These are phyloP conservation scores for Dasypogon diadema DNA, from an alignment of 2,888 invertebrate species.

Conservation along the genomic window DNA sequence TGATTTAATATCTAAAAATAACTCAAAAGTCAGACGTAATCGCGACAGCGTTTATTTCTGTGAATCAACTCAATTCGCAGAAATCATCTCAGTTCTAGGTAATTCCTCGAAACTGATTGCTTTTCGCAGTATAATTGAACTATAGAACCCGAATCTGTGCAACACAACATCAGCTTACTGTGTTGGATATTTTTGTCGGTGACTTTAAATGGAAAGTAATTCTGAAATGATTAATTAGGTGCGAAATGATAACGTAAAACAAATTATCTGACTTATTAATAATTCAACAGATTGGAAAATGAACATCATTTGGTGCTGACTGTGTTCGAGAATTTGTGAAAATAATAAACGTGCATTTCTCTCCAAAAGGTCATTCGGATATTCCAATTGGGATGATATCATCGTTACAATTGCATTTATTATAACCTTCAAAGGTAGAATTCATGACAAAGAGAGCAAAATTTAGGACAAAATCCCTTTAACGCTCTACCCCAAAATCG, in stretches of 20 bases:
- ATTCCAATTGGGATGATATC: too few species aligned
- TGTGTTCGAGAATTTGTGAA: neutral
- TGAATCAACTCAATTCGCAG: conserved; percentile 10
- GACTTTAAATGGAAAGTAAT: conserved; percentile 41
- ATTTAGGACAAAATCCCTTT: too few species aligned
- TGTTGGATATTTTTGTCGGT: conserved; percentile 22
- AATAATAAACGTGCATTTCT: conserved; percentile 36
- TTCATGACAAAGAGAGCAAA: too few species aligned
- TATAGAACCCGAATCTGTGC: neutral
- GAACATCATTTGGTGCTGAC: neutral
- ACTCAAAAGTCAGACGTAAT: conserved; percentile 20
- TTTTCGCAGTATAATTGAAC: neutral
- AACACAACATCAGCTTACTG: neutral
- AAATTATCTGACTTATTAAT: conserved; percentile 39
- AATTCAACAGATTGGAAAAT: conserved; percentile 47
- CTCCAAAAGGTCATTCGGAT: neutral
- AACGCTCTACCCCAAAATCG: too few species aligned
- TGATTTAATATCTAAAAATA: conserved; percentile 52
- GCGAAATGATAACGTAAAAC: conserved; percentile 35
- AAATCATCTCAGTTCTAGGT: conserved; percentile 1
- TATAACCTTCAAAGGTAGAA: too few species aligned
- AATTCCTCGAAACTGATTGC: neutral
- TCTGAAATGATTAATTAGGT: conserved; percentile 37
- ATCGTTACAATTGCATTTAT: too few species aligned
- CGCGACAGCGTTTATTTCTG: neutral